A percentile compares a stretch with the other conserved stretches of the same genome.
Evolutionary conservation across 2,888 invertebrate species (phyloP).

Genomic region (Epirrita christyi): DNA sequence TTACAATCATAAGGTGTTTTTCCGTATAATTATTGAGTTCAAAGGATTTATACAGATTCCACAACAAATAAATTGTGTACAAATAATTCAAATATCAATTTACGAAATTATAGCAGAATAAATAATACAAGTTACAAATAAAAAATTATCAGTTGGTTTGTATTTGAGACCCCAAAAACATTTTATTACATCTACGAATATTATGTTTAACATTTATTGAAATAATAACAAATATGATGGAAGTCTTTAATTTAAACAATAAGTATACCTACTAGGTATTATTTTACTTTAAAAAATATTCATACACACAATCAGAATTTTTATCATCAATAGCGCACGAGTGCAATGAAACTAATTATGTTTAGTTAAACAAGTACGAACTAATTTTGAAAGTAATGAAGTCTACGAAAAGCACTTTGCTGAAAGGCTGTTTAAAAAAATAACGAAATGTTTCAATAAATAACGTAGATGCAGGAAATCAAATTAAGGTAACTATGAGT

Average conservation of each 20-base stretch:
- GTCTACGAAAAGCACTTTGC: not conserved
- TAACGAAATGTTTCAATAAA: constrained; percentile 3
- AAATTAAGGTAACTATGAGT: not conserved
- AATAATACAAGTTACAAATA: constrained; percentile 28
- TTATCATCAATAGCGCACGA: constrained; percentile 12
- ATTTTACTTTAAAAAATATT: constrained; percentile 19
- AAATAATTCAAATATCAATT: constrained; percentile 15
- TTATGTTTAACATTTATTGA: constrained; percentile 35
- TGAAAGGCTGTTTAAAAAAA: constrained; percentile 4
- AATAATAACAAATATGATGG: constrained; percentile 33
- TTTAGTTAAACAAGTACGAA: not conserved
- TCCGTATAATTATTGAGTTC: not conserved
- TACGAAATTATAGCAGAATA: constrained; percentile 26
- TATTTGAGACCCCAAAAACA: constrained; percentile 45
- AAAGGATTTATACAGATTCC: not conserved
- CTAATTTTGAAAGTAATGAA: constrained; percentile 1
- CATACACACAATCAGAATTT: constrained; percentile 27
- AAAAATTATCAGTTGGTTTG: constrained; percentile 32
- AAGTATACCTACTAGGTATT: too few relatives aligned
- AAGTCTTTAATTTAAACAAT: constrained; percentile 30
- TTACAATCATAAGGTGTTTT: not conserved
- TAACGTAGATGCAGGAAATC: not conserved
- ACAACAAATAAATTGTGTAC: not conserved
- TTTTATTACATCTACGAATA: constrained; percentile 37
- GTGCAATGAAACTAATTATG: constrained; percentile 6